Percentiles rank a stretch among this genome's conserved stretches.
These are phyloP conservation scores for Notechis scutatus DNA, from an alignment of 2,113 vertebrate genomes.

Conservation along the genomic window DNA sequence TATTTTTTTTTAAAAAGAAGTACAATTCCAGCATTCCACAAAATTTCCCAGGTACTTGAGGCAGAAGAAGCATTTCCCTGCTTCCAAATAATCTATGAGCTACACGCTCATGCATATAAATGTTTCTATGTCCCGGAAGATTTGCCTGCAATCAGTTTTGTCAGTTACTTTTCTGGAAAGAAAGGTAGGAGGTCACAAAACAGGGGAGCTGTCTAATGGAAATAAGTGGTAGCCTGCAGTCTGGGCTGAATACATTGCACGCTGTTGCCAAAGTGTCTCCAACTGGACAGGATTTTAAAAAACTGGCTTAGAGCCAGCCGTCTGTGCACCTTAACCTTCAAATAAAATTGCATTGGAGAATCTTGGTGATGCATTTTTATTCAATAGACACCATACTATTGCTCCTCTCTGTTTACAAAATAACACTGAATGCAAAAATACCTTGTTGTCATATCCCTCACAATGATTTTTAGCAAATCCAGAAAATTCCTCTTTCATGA, in stretches of 20 bases:
- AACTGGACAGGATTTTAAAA: background rate
- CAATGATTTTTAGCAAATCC: background rate
- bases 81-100: background rate
- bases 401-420: background rate
- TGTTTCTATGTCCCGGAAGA: background rate
- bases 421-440: background rate
- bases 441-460: background rate
- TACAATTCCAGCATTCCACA: background rate
- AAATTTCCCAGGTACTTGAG: background rate
- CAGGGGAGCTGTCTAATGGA: background rate
- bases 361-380: background rate
- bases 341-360: background rate
- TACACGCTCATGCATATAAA: background rate
- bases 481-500: background rate
- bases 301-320: background rate
- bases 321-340: background rate
- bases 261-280: background rate
- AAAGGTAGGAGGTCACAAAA: background rate
- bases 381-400: background rate
- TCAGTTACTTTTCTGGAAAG: background rate
- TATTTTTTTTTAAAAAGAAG: background rate
- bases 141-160: background rate
- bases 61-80: background rate
- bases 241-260: background rate
- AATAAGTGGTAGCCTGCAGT: background rate